Conservation (phyloP, 2,888 invertebrate genomes). For the Erebia ligea region DNA sequence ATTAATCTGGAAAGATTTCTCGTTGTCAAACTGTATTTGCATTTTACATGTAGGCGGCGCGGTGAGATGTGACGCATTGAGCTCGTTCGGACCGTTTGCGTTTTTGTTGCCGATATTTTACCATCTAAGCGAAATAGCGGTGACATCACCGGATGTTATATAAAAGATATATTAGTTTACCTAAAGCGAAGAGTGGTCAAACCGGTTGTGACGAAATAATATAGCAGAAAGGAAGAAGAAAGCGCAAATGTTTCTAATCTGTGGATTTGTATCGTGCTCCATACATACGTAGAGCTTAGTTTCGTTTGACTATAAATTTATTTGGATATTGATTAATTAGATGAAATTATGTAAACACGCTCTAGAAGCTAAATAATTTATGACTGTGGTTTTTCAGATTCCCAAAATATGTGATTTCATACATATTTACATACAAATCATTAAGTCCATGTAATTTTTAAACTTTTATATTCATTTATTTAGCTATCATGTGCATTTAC, state of each 20-base stretch:
- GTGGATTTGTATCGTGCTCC: no score
- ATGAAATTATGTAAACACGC: no score
- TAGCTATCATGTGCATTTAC: no score
- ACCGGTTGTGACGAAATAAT: constrained; percentile 8
- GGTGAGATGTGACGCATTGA: constrained; percentile 63
- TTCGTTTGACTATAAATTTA: no score
- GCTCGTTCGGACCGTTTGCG: constrained; percentile 45
- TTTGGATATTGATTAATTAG: no score
- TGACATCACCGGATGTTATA: constrained; percentile 71
- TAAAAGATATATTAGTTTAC: constrained; percentile 53
- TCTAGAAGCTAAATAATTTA: no score
- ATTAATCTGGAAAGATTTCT: constrained; percentile 48
- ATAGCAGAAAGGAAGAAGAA: not conserved
- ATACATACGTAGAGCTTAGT: no score
- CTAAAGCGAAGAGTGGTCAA: constrained; percentile 34
- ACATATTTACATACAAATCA: no score
- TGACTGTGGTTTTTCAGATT: no score
- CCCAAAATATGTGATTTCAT: no score
- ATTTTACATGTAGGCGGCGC: constrained; percentile 58
- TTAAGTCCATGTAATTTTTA: no score
- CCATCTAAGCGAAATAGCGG: constrained; percentile 57
- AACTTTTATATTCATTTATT: no score
- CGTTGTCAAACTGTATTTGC: constrained; percentile 53
- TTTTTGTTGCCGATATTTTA: constrained; percentile 61
- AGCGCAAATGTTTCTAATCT: not conserved